Conservation (phyloP, 2,888 invertebrate genomes). For the Herminia tarsipennalis region DNA sequence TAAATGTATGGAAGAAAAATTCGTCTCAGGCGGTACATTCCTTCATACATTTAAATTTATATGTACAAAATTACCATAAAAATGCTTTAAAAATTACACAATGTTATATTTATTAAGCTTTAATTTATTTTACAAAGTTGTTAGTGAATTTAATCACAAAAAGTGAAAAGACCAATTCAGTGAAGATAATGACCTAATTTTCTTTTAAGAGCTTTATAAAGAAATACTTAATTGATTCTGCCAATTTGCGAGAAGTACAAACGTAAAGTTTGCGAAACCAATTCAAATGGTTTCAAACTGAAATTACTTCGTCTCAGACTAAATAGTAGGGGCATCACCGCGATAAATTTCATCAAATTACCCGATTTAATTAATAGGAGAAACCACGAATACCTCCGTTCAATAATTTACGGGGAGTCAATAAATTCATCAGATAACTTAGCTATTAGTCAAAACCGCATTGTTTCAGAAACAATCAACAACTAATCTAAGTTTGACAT, state of each 20-base stretch:
- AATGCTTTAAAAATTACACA: not conserved
- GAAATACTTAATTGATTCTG: slow-evolving; percentile 17
- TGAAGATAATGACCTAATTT: slow-evolving; percentile 4
- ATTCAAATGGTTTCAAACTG: slow-evolving; percentile 33
- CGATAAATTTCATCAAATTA: slow-evolving; percentile 45
- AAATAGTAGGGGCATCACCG: slow-evolving; percentile 25
- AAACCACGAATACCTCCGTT: slow-evolving; percentile 53
- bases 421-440: slow-evolving; percentile 55
- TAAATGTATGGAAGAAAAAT: too few species aligned
- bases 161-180: slow-evolving; percentile 5
- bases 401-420: slow-evolving; percentile 50
- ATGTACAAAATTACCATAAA: not conserved
- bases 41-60: too few species aligned
- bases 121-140: too few species aligned
- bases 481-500: slow-evolving; percentile 20
- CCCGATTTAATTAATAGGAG: slow-evolving; percentile 50
- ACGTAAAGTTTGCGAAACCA: slow-evolving; percentile 26
- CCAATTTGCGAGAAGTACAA: slow-evolving; percentile 22
- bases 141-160: not conserved
- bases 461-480: slow-evolving; percentile 31
- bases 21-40: too few species aligned
- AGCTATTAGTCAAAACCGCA: slow-evolving; percentile 34
- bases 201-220: slow-evolving; percentile 16
- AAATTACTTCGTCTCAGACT: slow-evolving; percentile 26
- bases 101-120: too few species aligned